Evolutionary conservation across 2,888 invertebrate genomes (phyloP).

Genomic region (Cyclophora punctaria): DNA sequence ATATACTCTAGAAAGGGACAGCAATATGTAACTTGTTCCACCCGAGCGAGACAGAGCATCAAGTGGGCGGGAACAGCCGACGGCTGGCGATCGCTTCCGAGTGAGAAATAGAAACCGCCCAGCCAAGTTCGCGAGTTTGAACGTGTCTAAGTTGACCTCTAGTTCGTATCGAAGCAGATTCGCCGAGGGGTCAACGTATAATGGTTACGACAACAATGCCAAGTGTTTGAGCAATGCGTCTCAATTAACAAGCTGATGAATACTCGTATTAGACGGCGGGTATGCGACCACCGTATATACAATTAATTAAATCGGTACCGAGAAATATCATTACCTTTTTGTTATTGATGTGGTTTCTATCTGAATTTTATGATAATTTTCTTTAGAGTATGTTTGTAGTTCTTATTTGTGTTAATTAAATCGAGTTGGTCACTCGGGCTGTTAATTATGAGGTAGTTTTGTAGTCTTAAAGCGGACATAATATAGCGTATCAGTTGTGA

Average conservation of each 20-base stretch:
- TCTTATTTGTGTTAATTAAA: constrained; percentile 5
- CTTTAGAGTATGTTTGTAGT: background rate
- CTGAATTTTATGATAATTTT: constrained; percentile 8
- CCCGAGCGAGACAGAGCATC: constrained; percentile 37
- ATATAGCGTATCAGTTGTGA: too few species aligned
- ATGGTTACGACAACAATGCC: constrained; percentile 39
- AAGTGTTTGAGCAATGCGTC: constrained; percentile 40
- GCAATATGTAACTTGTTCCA: constrained; percentile 24
- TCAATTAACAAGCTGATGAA: constrained; percentile 35
- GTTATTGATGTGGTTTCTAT: constrained; percentile 11
- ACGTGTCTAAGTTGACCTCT: constrained; percentile 41
- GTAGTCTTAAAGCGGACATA: too few species aligned
- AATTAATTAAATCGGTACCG: constrained; percentile 4
- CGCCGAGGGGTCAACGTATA: constrained; percentile 24
- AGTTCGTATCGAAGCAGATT: constrained; percentile 18
- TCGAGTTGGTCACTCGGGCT: background rate
- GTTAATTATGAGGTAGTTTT: too few species aligned
- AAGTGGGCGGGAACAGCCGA: constrained; percentile 59
- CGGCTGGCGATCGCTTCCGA: constrained; percentile 50
- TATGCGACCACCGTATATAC: constrained; percentile 29
- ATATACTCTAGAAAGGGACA: constrained; percentile 35
- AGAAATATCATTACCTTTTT: background rate
- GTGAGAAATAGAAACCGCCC: constrained; percentile 58
- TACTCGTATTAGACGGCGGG: constrained; percentile 30
- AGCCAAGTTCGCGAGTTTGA: constrained; percentile 39